These are phyloP conservation scores for Drosophila koepferae DNA, from an alignment of 2,888 invertebrate genomes.

Conservation along the genomic window DNA sequence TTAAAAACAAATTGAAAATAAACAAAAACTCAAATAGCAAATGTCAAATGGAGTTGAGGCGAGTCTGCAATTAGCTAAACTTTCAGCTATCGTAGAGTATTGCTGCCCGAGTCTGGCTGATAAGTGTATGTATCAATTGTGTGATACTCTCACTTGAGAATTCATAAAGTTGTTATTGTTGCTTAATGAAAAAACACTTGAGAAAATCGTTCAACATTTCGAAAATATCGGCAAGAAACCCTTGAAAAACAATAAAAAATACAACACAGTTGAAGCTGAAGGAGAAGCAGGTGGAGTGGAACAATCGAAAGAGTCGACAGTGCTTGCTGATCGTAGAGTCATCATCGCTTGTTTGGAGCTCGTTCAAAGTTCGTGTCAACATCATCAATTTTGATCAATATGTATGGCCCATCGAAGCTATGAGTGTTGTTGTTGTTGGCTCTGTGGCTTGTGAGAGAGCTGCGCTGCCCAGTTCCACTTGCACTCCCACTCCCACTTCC, in stretches of 20 bases:
- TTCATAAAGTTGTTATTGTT: slow-evolving; percentile 54
- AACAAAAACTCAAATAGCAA: slow-evolving; percentile 27
- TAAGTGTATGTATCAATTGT: slow-evolving; percentile 56
- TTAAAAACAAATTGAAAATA: background rate
- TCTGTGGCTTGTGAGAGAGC: slow-evolving; percentile 20
- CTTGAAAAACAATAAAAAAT: slow-evolving; percentile 48
- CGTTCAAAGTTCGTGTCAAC: slow-evolving; percentile 81
- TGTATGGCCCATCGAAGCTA: slow-evolving; percentile 59
- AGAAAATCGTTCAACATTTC: slow-evolving; percentile 51
- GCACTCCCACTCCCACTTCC: slow-evolving; percentile 24
- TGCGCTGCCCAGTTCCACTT: slow-evolving; percentile 48
- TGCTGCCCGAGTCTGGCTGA: slow-evolving; percentile 5
- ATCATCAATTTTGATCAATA: slow-evolving; percentile 81
- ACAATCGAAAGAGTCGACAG: slow-evolving; percentile 10
- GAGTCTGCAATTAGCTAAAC: slow-evolving; percentile 50
- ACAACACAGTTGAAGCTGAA: background rate
- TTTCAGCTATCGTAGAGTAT: slow-evolving; percentile 4
- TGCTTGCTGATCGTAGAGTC: slow-evolving; percentile 54
- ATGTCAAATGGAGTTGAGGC: slow-evolving; percentile 45
- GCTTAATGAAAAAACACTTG: slow-evolving; percentile 54
- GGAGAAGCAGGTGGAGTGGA: slow-evolving; percentile 18
- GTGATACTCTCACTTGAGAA: slow-evolving; percentile 71
- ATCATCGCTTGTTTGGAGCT: slow-evolving; percentile 62
- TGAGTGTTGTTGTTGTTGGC: slow-evolving; percentile 30
- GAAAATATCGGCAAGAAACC: slow-evolving; percentile 48